Percentiles rank a stretch among this genome's conserved stretches.
phyloP scores from a whole-genome alignment of 2,888 invertebrate genomes.

The Alloplasta piceator region DNA sequence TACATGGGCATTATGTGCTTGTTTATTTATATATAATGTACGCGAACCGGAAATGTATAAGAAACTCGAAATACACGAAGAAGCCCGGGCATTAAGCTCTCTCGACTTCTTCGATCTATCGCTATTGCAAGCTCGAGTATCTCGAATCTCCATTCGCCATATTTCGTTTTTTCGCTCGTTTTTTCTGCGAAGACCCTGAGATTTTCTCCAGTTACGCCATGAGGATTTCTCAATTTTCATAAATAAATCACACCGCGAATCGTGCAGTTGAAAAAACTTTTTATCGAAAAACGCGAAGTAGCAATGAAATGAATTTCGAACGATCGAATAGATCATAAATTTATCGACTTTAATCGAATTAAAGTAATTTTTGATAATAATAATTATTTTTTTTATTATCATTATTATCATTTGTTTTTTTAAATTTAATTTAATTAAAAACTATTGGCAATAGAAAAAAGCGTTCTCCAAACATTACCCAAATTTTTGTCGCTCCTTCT shows the following conservation, averaged over 20 bases:
- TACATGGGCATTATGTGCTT: constrained; percentile 36
- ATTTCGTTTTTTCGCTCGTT: constrained; percentile 6
- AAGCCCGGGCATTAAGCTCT: constrained; percentile 53
- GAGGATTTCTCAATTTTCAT: constrained; percentile 49
- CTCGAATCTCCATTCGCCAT: constrained; percentile 38
- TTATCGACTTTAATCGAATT: background rate
- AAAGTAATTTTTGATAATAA: background rate
- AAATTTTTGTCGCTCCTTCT: too few species aligned
- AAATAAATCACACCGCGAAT: constrained; percentile 38
- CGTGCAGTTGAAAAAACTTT: constrained; percentile 36
- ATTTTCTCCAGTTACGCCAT: constrained; percentile 43
- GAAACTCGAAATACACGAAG: constrained; percentile 39
- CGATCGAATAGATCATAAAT: background rate
- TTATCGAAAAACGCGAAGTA: constrained; percentile 33
- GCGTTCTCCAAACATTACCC: too few species aligned
- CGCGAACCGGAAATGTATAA: background rate
- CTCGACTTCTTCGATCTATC: constrained; percentile 63
- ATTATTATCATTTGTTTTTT: too few species aligned
- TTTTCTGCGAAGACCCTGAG: constrained; percentile 29
- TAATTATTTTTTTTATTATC: too few species aligned
- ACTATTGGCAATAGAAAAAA: too few species aligned
- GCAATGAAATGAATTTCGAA: constrained; percentile 16
- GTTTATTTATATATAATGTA: constrained; percentile 13
- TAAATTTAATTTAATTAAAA: too few species aligned
- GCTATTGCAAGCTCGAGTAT: constrained; percentile 52